Conservation (phyloP, 2,797 vertebrate genomes). For the Loris lydekkerianus region DNA sequence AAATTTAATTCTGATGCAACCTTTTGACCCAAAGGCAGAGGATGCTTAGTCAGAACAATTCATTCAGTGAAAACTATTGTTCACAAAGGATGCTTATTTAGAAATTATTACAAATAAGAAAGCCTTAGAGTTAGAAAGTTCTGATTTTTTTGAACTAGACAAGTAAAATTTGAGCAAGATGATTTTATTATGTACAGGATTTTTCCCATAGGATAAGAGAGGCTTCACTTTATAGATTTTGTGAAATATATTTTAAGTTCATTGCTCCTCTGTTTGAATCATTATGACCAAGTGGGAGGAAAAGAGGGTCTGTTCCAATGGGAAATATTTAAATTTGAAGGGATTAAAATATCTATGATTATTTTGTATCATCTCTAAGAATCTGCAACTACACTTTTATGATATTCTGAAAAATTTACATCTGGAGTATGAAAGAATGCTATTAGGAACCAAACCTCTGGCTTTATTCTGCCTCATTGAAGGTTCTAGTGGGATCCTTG, state of each 20-base stretch:
- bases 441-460: not conserved
- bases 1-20: constrained; percentile 44
- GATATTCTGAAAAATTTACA: constrained; percentile 39
- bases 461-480: constrained; percentile 2
- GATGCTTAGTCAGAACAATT: not conserved
- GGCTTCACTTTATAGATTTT: not conserved
- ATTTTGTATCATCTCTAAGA: constrained; percentile 48
- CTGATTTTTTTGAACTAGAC: not conserved
- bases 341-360: constrained; percentile 39
- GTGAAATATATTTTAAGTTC: constrained; percentile 22
- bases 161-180: constrained; percentile 12
- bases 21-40: constrained; percentile 23
- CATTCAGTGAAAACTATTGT: not conserved
- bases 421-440: not conserved
- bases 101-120: constrained; percentile 50
- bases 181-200: constrained; percentile 26
- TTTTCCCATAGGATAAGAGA: constrained; percentile 22
- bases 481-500: not conserved
- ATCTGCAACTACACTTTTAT: not conserved
- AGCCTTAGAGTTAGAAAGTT: not conserved
- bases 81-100: constrained; percentile 5
- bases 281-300: constrained; percentile 31
- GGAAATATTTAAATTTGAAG: constrained; percentile 38
- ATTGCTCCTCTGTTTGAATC: constrained; percentile 24
- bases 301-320: constrained; percentile 28